A percentile compares a stretch with the other conserved stretches of the same genome.
These are phyloP conservation scores for Drosophila hydei DNA, from an alignment of 1,140 invertebrate genomes.

Conservation along the genomic window DNA sequence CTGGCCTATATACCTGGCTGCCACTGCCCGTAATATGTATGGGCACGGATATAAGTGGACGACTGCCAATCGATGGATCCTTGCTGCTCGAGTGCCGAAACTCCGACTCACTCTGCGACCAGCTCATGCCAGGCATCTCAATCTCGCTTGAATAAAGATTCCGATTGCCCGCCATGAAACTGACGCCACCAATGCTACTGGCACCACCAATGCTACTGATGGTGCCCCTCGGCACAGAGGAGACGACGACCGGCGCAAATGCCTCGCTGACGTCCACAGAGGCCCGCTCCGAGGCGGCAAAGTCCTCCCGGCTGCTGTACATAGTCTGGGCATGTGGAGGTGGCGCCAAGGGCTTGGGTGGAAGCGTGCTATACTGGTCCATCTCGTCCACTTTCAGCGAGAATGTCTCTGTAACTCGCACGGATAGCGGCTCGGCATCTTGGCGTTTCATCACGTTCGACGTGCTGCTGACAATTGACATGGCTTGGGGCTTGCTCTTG, in stretches of 20 bases:
- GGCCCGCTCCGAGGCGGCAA: slow-evolving; percentile 57
- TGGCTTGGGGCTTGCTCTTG: slow-evolving; percentile 54
- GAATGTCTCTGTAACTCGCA: slow-evolving; percentile 76
- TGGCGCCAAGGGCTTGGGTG: slow-evolving; percentile 55
- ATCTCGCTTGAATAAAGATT: slow-evolving; percentile 73
- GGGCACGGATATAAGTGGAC: slow-evolving; percentile 70
- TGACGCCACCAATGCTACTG: slow-evolving; percentile 46
- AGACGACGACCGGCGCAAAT: slow-evolving; percentile 72
- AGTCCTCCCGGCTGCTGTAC: slow-evolving; percentile 78
- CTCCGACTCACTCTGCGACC: slow-evolving; percentile 47
- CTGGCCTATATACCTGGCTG: slow-evolving; percentile 60
- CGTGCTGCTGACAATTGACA: slow-evolving; percentile 58
- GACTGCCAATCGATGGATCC: slow-evolving; percentile 62
- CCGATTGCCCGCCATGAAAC: slow-evolving; percentile 72
- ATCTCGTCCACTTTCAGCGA: slow-evolving; percentile 81
- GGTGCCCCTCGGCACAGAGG: slow-evolving; percentile 51
- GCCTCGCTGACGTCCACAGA: slow-evolving; percentile 68
- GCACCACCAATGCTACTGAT: slow-evolving; percentile 45
- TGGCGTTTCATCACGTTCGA: slow-evolving; percentile 59
- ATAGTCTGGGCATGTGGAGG: slow-evolving; percentile 56
- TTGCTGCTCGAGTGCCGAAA: slow-evolving; percentile 41
- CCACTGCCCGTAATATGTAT: slow-evolving; percentile 63
- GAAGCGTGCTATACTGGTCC: slow-evolving; percentile 73
- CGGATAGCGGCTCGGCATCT: slow-evolving; percentile 64
- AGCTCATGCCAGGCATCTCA: slow-evolving; percentile 49